Conservation (phyloP, 2,113 vertebrate species). For the Narcine bancroftii region DNA sequence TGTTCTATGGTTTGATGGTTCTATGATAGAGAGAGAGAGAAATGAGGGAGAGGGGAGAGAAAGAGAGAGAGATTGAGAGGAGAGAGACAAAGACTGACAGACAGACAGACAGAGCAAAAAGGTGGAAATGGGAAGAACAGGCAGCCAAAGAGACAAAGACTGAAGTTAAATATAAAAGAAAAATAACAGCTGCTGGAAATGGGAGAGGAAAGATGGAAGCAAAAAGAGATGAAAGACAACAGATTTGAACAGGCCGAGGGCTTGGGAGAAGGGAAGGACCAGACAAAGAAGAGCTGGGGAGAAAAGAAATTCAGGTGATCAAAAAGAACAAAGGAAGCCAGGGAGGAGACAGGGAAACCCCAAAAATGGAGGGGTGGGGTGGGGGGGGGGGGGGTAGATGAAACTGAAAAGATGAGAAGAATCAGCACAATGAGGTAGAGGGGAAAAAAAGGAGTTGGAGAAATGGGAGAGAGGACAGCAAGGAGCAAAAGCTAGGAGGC, state of each 20-base stretch:
- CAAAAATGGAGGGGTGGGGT: neutral
- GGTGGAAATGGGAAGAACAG: slow-evolving; percentile 51
- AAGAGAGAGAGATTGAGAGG: too few species aligned
- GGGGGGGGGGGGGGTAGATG: neutral
- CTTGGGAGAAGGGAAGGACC: too few species aligned
- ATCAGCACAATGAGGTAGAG: neutral
- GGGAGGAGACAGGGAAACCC: neutral
- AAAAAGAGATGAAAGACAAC: neutral
- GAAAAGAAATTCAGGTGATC: neutral
- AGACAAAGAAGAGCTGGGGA: neutral
- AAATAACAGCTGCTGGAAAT: slow-evolving; percentile 55
- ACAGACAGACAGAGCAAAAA: slow-evolving; percentile 42
- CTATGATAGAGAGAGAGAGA: too few species aligned
- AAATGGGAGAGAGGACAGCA: too few species aligned
- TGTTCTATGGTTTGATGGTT: too few species aligned
- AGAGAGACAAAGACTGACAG: slow-evolving; percentile 41
- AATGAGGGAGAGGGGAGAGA: too few species aligned
- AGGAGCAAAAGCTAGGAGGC: too few species aligned
- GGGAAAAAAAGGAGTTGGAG: neutral
- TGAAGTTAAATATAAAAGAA: too few species aligned
- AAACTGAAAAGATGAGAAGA: too few species aligned
- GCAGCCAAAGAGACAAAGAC: too few species aligned
- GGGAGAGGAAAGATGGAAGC: neutral
- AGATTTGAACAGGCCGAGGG: too few species aligned
- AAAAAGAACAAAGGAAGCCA: neutral